A percentile compares a stretch with the other conserved stretches of the same genome.
These are phyloP conservation scores for Spinus olivaceus DNA, from an alignment of 2,797 vertebrate genomes.

Conservation along the genomic window DNA sequence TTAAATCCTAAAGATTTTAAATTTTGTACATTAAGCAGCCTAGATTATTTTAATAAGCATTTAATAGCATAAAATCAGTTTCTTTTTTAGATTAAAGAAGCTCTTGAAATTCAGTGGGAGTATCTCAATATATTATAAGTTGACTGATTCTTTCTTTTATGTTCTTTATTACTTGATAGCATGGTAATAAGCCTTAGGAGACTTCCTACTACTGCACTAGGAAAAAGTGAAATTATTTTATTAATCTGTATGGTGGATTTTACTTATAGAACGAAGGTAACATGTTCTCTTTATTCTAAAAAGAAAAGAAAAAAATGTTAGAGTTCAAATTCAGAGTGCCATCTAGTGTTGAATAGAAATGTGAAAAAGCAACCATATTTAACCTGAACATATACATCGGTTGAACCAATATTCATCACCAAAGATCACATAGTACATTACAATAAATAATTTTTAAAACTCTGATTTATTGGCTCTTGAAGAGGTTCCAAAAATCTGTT, in stretches of 20 bases:
- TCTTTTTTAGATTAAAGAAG: not conserved
- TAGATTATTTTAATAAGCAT: not conserved
- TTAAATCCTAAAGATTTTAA: not conserved
- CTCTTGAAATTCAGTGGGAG: slow-evolving; percentile 11
- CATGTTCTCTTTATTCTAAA: not conserved
- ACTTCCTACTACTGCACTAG: not conserved
- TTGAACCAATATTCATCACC: not conserved
- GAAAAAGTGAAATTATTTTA: not conserved
- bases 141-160: not conserved
- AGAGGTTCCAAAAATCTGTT: not conserved
- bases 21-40: not conserved
- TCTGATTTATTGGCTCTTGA: not conserved
- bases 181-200: not conserved
- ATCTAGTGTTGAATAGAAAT: slow-evolving; percentile 67
- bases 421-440: not conserved
- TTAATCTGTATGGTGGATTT: slow-evolving; percentile 8
- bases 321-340: slow-evolving; percentile 70
- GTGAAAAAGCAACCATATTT: not conserved
- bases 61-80: not conserved
- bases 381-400: not conserved
- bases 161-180: slow-evolving; percentile 8
- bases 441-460: not conserved
- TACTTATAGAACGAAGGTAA: slow-evolving; percentile 29
- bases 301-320: not conserved
- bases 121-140: not conserved